These are phyloP conservation scores for Trematomus bernacchii DNA, from an alignment of 2,797 vertebrate species.

Conservation along the genomic window DNA sequence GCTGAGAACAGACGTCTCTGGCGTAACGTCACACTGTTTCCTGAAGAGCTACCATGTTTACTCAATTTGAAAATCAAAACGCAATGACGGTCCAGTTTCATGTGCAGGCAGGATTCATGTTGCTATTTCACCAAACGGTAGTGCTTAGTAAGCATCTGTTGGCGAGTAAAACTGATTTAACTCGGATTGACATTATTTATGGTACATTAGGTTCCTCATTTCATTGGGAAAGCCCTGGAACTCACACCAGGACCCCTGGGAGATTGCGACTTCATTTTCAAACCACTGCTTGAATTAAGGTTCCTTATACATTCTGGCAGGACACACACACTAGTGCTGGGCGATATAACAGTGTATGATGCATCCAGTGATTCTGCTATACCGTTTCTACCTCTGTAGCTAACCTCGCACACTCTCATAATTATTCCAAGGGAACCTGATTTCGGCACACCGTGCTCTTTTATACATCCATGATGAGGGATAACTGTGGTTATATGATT, in stretches of 20 bases:
- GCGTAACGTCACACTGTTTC: not conserved
- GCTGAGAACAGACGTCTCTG: not conserved
- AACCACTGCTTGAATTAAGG: slow-evolving; percentile 6
- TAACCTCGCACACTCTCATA: too few species aligned
- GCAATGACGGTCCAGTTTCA: not conserved
- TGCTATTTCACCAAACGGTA: not conserved
- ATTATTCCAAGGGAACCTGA: too few species aligned
- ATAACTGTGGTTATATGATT: too few species aligned
- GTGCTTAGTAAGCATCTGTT: slow-evolving; percentile 19
- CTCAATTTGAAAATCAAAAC: not conserved
- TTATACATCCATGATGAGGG: too few species aligned
- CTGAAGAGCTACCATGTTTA: not conserved
- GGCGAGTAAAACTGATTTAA: not conserved
- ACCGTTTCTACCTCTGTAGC: too few species aligned
- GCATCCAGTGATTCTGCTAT: too few species aligned
- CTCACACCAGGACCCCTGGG: not conserved
- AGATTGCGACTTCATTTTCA: slow-evolving; percentile 31
- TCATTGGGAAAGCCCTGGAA: slow-evolving; percentile 17
- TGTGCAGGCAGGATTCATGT: not conserved
- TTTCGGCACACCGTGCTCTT: too few species aligned
- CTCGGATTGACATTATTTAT: slow-evolving; percentile 33
- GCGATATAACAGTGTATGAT: too few species aligned
- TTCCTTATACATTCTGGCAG: not conserved
- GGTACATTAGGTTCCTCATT: slow-evolving; percentile 27
- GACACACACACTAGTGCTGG: not conserved